These are phyloP conservation scores for Chiloscyllium punctatum DNA, from an alignment of 2,797 vertebrate genomes.

Conservation along the genomic window DNA sequence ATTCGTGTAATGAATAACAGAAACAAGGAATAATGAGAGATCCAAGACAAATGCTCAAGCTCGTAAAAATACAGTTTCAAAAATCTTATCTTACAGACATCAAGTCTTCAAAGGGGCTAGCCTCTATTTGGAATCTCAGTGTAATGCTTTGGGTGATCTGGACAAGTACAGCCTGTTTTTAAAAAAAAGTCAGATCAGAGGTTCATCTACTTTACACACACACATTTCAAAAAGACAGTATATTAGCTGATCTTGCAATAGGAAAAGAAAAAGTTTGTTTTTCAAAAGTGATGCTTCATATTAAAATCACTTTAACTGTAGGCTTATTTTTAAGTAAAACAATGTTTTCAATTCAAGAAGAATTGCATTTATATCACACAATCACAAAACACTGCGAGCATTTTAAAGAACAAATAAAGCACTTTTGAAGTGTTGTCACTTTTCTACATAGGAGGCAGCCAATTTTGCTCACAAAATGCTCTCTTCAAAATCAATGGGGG, in stretches of 20 bases:
- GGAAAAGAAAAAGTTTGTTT: background rate
- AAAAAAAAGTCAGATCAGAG: conserved; percentile 4
- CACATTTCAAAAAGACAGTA: background rate
- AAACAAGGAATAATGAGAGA: conserved; percentile 1
- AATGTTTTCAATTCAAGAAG: background rate
- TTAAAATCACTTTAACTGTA: background rate
- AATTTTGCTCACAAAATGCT: background rate
- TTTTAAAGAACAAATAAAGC: background rate
- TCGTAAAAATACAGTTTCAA: background rate
- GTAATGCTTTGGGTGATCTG: background rate
- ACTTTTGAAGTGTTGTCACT: background rate
- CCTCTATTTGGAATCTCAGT: conserved; percentile 22
- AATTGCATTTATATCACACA: background rate
- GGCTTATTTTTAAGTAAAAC: background rate
- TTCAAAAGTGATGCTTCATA: background rate
- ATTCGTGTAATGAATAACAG: background rate
- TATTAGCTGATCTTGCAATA: background rate
- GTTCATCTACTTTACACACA: background rate
- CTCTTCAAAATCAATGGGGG: background rate
- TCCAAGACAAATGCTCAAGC: background rate
- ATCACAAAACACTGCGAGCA: background rate
- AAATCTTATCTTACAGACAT: conserved; percentile 29
- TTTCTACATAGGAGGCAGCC: background rate
- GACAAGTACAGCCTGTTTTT: background rate
- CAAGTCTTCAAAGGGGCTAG: conserved; percentile 6